phyloP scores from a whole-genome alignment of 2,113 vertebrate species.

The Lasiurus borealis region DNA sequence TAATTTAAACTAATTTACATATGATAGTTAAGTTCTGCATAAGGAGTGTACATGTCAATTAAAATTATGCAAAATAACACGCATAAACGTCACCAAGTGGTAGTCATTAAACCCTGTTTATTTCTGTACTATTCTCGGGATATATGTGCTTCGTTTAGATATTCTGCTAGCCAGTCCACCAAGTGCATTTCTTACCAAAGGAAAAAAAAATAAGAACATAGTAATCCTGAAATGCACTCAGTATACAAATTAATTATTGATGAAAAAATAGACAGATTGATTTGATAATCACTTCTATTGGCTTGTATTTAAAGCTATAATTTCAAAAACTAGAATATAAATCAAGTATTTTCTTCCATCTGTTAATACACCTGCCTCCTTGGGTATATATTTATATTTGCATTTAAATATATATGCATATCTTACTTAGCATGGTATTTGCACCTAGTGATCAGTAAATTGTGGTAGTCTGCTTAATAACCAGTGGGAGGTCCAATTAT shows the following conservation, averaged over 20 bases:
- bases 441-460: not conserved
- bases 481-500: not conserved
- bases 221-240: slow-evolving; percentile 43
- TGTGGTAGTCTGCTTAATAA: not conserved
- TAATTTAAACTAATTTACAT: slow-evolving; percentile 54
- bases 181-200: not conserved
- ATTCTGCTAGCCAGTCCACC: not conserved
- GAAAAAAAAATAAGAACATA: slow-evolving; percentile 54
- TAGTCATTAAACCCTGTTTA: slow-evolving; percentile 41
- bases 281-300: not conserved
- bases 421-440: slow-evolving; percentile 54
- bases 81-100: slow-evolving; percentile 19
- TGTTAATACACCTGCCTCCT: slow-evolving; percentile 23
- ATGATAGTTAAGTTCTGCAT: not conserved
- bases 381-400: slow-evolving; percentile 9
- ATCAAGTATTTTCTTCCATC: not conserved
- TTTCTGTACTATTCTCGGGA: slow-evolving; percentile 37
- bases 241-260: slow-evolving; percentile 49
- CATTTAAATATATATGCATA: slow-evolving; percentile 24
- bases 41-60: slow-evolving; percentile 36
- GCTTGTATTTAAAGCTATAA: not conserved
- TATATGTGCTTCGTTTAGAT: slow-evolving; percentile 46
- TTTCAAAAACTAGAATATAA: slow-evolving; percentile 37
- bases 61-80: slow-evolving; percentile 50
- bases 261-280: not conserved